Evolutionary conservation across 2,797 vertebrate genomes (phyloP).

Genomic region (Holocentrus rufus): DNA sequence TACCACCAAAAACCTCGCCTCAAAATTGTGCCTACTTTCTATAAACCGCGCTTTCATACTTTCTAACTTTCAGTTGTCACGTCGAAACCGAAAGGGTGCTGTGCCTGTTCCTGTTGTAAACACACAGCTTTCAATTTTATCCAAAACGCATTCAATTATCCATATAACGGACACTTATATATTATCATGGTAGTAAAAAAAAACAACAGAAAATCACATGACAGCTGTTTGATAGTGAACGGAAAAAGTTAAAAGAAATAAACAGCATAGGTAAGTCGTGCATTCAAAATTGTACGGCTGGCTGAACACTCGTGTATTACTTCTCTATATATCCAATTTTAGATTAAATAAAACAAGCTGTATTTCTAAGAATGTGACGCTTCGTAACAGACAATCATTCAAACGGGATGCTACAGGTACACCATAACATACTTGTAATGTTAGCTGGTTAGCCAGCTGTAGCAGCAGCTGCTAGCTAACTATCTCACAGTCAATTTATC

Average conservation of each 20-base stretch:
- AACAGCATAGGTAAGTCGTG: too few species aligned
- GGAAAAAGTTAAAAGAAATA: too few species aligned
- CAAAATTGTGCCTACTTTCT: background rate
- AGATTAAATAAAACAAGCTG: background rate
- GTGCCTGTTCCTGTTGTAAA: background rate
- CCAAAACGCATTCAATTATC: slow-evolving; percentile 8
- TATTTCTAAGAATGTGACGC: background rate
- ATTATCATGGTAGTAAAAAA: background rate
- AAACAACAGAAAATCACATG: background rate
- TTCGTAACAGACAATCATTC: background rate
- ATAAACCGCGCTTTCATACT: background rate
- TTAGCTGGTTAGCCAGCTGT: slow-evolving; percentile 14
- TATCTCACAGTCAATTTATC: background rate
- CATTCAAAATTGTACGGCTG: background rate
- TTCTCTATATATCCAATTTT: background rate
- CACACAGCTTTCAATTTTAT: background rate
- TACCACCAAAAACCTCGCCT: background rate
- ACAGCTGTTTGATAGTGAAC: background rate
- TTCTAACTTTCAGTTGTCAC: slow-evolving; percentile 5
- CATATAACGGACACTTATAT: background rate
- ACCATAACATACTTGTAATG: background rate
- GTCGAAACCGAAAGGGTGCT: background rate
- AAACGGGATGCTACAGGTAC: background rate
- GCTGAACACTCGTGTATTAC: background rate
- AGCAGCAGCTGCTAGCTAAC: background rate